Conservation (phyloP, 92 coral and sea anemone species). For the Pocillopora meandrina region DNA sequence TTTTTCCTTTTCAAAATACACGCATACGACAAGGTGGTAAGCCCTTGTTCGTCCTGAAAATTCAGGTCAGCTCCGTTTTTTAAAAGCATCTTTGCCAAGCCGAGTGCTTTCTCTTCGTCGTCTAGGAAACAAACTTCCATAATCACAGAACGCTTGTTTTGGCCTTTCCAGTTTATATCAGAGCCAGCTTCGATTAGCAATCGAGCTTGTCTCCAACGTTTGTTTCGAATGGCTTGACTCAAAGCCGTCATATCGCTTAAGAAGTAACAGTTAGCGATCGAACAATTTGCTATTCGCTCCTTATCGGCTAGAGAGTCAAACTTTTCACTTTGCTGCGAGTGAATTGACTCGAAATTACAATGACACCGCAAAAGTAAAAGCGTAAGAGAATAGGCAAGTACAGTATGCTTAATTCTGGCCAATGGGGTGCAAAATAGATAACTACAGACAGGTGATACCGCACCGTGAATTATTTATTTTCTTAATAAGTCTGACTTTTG, state of each 20-base stretch:
- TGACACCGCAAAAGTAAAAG: constrained; percentile 3
- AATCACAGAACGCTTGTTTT: constrained; percentile 62
- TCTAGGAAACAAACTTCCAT: constrained; percentile 85
- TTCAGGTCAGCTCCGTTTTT: constrained; percentile 73
- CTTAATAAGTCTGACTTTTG: background rate
- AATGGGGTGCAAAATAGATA: constrained; percentile 15
- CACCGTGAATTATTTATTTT: background rate
- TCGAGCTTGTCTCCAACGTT: constrained; percentile 83
- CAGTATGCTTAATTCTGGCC: background rate
- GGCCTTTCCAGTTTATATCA: constrained; percentile 68
- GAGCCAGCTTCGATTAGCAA: constrained; percentile 73
- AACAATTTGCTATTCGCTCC: background rate
- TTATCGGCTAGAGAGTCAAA: background rate
- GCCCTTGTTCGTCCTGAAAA: constrained; percentile 65
- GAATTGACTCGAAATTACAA: constrained; percentile 11
- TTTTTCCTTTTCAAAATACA: constrained; percentile 64
- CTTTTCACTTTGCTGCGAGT: constrained; percentile 1
- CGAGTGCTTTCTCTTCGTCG: constrained; percentile 66
- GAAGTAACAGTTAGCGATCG: background rate
- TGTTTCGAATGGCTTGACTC: constrained; percentile 57
- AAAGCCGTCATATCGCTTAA: constrained; percentile 64
- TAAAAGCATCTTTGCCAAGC: constrained; percentile 67
- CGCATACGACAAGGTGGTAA: constrained; percentile 72
- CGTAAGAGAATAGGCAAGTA: background rate
- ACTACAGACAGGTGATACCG: constrained; percentile 25